phyloP scores from a whole-genome alignment of 1,140 invertebrate species.

The Drosophila eugracilis region DNA sequence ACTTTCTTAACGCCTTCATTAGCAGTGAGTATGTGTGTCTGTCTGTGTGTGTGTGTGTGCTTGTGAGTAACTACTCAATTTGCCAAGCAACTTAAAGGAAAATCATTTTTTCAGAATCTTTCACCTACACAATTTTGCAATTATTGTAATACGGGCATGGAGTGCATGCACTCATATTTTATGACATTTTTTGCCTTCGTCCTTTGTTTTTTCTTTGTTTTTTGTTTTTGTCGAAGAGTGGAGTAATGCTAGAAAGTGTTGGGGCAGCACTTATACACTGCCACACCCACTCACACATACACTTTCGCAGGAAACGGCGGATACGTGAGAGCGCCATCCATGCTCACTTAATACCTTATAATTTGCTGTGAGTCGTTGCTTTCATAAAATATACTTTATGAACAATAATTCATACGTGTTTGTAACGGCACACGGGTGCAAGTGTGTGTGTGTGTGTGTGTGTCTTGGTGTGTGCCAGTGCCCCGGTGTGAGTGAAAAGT shows the following conservation, averaged over 20 bases:
- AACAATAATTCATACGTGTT: constrained; percentile 80
- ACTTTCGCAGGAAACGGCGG: constrained; percentile 14
- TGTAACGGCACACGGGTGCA: constrained; percentile 25
- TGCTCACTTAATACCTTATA: constrained; percentile 82
- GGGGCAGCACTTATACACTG: constrained; percentile 18
- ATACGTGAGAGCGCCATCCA: constrained; percentile 70
- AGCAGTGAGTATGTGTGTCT: no score
- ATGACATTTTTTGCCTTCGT: constrained; percentile 61
- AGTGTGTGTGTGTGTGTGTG: constrained; percentile 39
- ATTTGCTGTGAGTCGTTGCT: constrained; percentile 81
- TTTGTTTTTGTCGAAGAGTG: constrained; percentile 25
- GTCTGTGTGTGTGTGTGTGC: constrained; percentile 16
- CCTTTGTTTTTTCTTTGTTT: constrained; percentile 12
- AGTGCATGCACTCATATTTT: constrained; percentile 53
- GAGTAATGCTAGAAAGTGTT: constrained; percentile 43
- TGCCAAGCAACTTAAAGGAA: constrained; percentile 70
- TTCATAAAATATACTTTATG: constrained; percentile 83
- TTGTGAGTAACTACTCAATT: constrained; percentile 73
- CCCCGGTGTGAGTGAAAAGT: constrained; percentile 60
- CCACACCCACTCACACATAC: constrained; percentile 1
- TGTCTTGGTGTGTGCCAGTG: constrained; percentile 28
- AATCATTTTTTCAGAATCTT: constrained; percentile 72
- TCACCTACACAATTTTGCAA: constrained; percentile 76
- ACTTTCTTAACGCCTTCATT: constrained; percentile 78
- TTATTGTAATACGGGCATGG: constrained; percentile 68